Evolutionary conservation across 2,797 vertebrate genomes (phyloP), one percentile per base, ranked within the genome.

Genomic region (Epinephelus malabaricus): DNA sequence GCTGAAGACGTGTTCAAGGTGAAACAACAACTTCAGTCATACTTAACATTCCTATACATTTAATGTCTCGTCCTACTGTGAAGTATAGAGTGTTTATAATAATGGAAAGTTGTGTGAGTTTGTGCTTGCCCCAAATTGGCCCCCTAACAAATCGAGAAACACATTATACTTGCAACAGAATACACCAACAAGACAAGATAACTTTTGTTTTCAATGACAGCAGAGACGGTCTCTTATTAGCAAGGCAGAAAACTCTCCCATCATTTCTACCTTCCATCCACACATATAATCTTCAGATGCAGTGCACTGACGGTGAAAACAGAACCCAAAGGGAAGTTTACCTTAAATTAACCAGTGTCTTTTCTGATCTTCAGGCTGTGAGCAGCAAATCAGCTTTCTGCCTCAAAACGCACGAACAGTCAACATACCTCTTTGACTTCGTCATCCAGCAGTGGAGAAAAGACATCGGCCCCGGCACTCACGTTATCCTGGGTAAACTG

Each of bases 1-100:
- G 95, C 95, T 1, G 97, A 98, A 61, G 88, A 94, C 1, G 95
- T 98, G 12, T 95, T 92, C 89, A 95, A 97, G 95, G 98, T 98
- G 25, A 67, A 10, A 43, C 0, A 0, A 9, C 4, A n/a, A 1
- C 7, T 54, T 38, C 12, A 34, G 19, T 27, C 11, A 14, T 6
- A 3, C 55, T 3, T 1, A 12, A 61, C n/a, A 17, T 73, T 23
- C 10, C 47, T 25, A 13, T 1, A 18, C 12, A 34, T 9, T 5
- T 5, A 27, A 6, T 11, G n/a, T 25, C 14, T 12, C 25, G 14
- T 15, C 53, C 7, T 21, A 34, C 45, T 59, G 25, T 46, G 12
- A 59, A 34, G 5, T 34, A 21, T 13, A 34, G 18, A 21, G 9
- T 53, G 67, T 58, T 14, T 49, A 1, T 11, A n/a, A 50, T 34